phyloP scores from a whole-genome alignment of 1,140 invertebrate genomes.

The Drosophila elegans region DNA sequence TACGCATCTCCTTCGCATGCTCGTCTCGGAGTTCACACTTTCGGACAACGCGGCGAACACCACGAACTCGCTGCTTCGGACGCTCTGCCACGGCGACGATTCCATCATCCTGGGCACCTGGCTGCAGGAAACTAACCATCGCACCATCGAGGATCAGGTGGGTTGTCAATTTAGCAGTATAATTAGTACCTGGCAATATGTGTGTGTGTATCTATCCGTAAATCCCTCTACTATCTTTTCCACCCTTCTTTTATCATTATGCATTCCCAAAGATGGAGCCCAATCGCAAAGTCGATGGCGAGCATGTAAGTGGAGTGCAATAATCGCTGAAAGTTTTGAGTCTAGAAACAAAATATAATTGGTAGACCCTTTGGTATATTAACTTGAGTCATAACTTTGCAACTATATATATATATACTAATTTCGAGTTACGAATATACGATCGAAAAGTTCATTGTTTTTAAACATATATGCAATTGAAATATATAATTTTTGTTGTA shows the following conservation, averaged over 20 bases:
- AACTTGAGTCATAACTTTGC: too few relatives aligned
- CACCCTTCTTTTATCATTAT: slow-evolving; percentile 32
- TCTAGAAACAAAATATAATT: too few relatives aligned
- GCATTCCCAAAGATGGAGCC: slow-evolving; percentile 88
- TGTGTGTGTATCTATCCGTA: slow-evolving; percentile 13
- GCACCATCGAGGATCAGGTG: slow-evolving; percentile 98
- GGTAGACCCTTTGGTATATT: too few relatives aligned
- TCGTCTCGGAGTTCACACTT: slow-evolving; percentile 98
- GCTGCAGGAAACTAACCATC: slow-evolving; percentile 98
- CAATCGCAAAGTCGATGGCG: slow-evolving; percentile 89
- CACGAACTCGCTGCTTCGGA: slow-evolving; percentile 94
- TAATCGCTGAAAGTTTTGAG: not conserved
- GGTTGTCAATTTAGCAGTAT: not conserved
- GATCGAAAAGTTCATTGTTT: too few relatives aligned
- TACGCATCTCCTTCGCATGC: slow-evolving; percentile 93
- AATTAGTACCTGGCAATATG: not conserved
- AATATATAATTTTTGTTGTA: too few relatives aligned
- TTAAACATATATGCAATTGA: too few relatives aligned
- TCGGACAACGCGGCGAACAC: slow-evolving; percentile 98
- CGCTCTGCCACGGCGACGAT: slow-evolving; percentile 96
- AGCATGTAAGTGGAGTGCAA: slow-evolving; percentile 88
- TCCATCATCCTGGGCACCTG: slow-evolving; percentile 94
- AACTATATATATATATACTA: too few relatives aligned
- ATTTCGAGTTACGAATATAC: too few relatives aligned
- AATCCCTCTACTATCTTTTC: slow-evolving; percentile 29